Base-by-base conservation (phyloP, 2,113 vertebrate genomes). In the Pipa parva region DNA sequence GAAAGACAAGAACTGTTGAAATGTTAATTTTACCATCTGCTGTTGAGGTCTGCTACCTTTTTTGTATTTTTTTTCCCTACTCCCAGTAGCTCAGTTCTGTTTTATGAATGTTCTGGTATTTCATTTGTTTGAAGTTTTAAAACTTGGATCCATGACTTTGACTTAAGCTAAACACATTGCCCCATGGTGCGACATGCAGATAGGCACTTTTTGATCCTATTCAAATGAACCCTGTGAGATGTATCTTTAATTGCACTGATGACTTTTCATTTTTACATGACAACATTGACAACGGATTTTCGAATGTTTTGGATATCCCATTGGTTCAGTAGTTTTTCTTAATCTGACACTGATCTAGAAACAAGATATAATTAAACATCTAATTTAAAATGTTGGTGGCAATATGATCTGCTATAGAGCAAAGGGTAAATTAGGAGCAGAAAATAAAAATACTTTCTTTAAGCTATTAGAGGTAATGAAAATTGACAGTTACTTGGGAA, bases 21-120 rank as follows among this genome's bases (percentile, higher is more conserved):
- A 97, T 97, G 95, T 95, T 98, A 95, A 97, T 96, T 97, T 97
- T 91, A 91, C 93, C 93, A 91, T 98, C 92, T 93, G 89, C 89
- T 93, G 86, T 94, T 85, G 92, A 94, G 91, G 87, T 91, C 89
- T 89, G 91, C 92, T 97, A 96, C 88, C 88, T 95, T 95, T n/a
- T 90, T 85, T 86, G 78, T 83, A 74, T 85, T 84, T 88, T 84
- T 79, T 84, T 83, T 80, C 79, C 81, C 78, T 83, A 91, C 87
- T 93, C 92, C 92, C 93, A 93, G 88, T 90, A 88, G 91, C 88
- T 94, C 85, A 86, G 88, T 89, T 94, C 89, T 94, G 89, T 94
- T 94, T 94, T 94, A 92, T 92, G 90, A 91, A 95, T 91, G 90
- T 88, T 92, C 87, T 88, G 85, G 87, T 93, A 90, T 93, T 95